phyloP scores from a whole-genome alignment of 2,113 vertebrate species.

The Ciconia boyciana region DNA sequence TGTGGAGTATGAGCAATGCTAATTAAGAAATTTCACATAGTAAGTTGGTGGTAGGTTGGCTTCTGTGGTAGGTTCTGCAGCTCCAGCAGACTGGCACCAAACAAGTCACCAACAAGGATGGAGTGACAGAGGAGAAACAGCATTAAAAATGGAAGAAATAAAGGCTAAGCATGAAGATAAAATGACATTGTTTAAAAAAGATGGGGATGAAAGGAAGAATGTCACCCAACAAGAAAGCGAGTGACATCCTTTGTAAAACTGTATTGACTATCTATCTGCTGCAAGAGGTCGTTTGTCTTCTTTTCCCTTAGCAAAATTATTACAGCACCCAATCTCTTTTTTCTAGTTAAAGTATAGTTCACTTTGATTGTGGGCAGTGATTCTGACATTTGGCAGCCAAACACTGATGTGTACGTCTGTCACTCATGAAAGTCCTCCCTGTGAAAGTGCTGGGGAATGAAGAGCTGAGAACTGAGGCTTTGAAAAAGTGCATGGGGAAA shows the following conservation, averaged over 20 bases:
- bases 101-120: background rate
- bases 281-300: background rate
- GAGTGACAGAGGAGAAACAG: background rate
- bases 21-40: background rate
- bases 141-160: background rate
- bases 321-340: background rate
- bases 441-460: background rate
- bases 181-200: background rate
- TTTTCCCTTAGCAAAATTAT: background rate
- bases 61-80: background rate
- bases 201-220: background rate
- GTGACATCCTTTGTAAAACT: background rate
- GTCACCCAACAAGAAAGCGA: background rate
- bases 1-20: background rate
- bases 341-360: background rate
- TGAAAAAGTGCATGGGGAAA: background rate
- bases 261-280: background rate
- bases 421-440: background rate
- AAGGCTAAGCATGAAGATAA: background rate
- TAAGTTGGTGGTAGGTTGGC: background rate
- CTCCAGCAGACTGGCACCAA: background rate
- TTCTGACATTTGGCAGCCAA: background rate
- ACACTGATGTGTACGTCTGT: rapidly evolving
- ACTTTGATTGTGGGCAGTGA: background rate
- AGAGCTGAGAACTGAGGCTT: background rate